Evolutionary conservation across 2,113 vertebrate species (phyloP).

Genomic region (Brachyhypopomus occidentalis): DNA sequence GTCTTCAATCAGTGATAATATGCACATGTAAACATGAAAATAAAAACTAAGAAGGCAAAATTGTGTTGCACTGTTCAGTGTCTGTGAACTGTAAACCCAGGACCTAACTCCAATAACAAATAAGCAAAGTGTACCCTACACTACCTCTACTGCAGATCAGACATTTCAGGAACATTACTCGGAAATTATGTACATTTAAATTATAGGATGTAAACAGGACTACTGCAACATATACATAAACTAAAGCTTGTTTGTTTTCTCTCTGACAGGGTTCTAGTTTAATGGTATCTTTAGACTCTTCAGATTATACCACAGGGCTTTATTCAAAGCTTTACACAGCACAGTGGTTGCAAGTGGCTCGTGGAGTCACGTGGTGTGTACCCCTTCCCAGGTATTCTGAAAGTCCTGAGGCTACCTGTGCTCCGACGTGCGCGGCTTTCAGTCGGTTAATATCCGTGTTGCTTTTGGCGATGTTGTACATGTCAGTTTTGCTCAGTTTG

Average conservation of each 20-base stretch:
- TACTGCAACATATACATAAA: not conserved
- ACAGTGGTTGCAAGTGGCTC: not conserved
- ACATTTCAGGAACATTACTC: not conserved
- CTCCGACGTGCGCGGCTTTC: constrained; percentile 80
- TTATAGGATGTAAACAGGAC: no score
- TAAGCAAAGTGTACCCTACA: not conserved
- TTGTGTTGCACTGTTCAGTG: not conserved
- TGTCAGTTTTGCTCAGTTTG: constrained; percentile 71
- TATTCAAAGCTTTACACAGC: no score
- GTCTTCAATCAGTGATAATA: no score
- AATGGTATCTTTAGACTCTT: no score
- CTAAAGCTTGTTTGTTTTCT: no score
- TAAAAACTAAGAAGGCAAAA: no score
- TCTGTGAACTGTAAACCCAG: not conserved
- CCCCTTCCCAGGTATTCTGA: no score
- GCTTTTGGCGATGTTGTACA: constrained; percentile 71
- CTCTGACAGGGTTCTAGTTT: no score
- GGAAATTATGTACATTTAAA: not conserved
- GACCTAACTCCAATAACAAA: not conserved
- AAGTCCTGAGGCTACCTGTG: constrained; percentile 77
- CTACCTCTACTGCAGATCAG: not conserved
- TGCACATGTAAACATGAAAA: no score
- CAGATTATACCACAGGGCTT: no score
- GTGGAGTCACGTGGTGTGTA: not conserved
- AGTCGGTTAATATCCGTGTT: constrained; percentile 83